Base-by-base conservation (phyloP, 2,888 invertebrate genomes). In the Agrotis puta region DNA sequence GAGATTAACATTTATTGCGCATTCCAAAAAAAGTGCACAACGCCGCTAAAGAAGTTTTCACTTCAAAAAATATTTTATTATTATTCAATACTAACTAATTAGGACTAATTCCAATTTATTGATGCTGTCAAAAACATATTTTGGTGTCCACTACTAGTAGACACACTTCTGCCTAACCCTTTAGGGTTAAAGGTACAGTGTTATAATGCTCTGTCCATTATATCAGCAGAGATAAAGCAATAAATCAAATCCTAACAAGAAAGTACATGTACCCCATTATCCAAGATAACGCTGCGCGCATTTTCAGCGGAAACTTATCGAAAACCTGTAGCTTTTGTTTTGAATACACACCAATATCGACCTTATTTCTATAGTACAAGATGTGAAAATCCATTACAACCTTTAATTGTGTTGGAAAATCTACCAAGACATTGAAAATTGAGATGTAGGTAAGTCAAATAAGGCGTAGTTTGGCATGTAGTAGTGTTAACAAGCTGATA, bases 311-410 rank as follows among this genome's bases (percentile, higher is more conserved):
- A 89, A 92, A 93, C 90, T 92, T 92, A 94, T 92, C 91, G 92
- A 91, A 92, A 90, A 95, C 95, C 95, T 95, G 95, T 95, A 92
- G 95, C 94, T 94, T 93, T 93, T 83, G 88, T 74, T 59, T 68
- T 45, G 3, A 4, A 18, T 56, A 0, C 81, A 87, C 33, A 9
- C 24, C 0, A 88, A 73, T 71, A 24, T 70, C 18, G 24, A 83
- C 85, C 74, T 81, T 88, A 86, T 22, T 0, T 0, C 0, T 1
- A 3, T 1, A 0, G 0, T 0, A 0, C 59, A 64, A 86, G 45
- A 59, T 59, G 51, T 27, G 22, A 83, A 62, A 70, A 53, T 80
- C 61, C 64, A 33, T 57, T 65, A 27, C 11, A 24, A 22, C 1
- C 54, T 58, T 50, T 50, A 48, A 54, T 82, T 84, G 77, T 85